Evolutionary conservation across 2,888 invertebrate genomes (phyloP).

Genomic region (Zygothrica quintamaculata): DNA sequence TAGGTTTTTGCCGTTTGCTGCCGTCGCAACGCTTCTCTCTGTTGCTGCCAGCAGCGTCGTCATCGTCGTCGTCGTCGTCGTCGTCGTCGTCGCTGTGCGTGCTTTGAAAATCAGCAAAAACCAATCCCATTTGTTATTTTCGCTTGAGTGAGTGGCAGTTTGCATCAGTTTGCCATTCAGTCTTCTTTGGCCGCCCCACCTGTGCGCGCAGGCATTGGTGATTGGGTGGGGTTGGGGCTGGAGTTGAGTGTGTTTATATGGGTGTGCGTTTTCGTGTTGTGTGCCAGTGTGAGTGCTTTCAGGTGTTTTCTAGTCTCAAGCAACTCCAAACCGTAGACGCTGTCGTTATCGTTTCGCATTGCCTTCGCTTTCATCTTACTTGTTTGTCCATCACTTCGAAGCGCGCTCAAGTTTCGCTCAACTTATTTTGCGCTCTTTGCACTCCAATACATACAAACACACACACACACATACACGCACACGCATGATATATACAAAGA

Average conservation of each 20-base stretch:
- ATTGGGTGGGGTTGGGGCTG: slow-evolving; percentile 41
- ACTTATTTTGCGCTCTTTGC: slow-evolving; percentile 57
- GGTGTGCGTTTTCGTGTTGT: slow-evolving; percentile 17
- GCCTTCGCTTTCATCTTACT: slow-evolving; percentile 30
- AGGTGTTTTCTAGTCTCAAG: slow-evolving; percentile 67
- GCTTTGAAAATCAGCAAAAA: slow-evolving; percentile 84
- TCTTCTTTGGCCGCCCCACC: slow-evolving; percentile 70
- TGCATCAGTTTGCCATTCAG: slow-evolving; percentile 82
- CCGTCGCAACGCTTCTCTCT: slow-evolving; percentile 55
- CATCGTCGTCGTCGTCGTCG: slow-evolving; percentile 30
- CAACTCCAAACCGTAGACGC: slow-evolving; percentile 40
- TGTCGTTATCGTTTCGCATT: slow-evolving; percentile 22
- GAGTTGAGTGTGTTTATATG: slow-evolving; percentile 34
- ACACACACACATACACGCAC: slow-evolving; percentile 35
- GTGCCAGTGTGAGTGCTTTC: slow-evolving; percentile 69
- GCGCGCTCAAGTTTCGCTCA: slow-evolving; percentile 70
- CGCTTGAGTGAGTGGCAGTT: slow-evolving; percentile 84
- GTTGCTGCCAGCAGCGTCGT: slow-evolving; percentile 39
- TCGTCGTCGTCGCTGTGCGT: slow-evolving; percentile 55
- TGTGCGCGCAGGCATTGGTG: slow-evolving; percentile 62
- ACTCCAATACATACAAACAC: too few species aligned
- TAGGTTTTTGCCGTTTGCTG: slow-evolving; percentile 72
- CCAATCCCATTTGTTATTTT: slow-evolving; percentile 85
- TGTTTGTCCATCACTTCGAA: slow-evolving; percentile 54
- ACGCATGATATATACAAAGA: slow-evolving; percentile 27